Evolutionary conservation across 2,888 invertebrate species (phyloP).

Genomic region (Pandemis cinnamomeana): DNA sequence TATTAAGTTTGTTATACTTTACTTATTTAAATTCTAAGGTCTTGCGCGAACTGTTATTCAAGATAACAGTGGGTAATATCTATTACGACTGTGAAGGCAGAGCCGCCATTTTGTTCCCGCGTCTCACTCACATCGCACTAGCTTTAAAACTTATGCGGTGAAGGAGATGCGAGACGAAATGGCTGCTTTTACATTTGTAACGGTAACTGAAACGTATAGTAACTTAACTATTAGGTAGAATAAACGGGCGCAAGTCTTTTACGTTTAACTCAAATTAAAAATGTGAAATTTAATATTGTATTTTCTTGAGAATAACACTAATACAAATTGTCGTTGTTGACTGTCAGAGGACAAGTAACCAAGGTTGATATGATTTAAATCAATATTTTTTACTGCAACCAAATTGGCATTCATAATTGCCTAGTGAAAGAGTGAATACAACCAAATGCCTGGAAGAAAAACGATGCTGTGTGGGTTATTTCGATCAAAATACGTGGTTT

Average conservation of each 20-base stretch:
- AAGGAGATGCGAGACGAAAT: background rate
- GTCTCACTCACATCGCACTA: background rate
- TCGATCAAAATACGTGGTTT: too few relatives aligned
- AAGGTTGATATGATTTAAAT: too few relatives aligned
- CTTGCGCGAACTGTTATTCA: conserved; percentile 49
- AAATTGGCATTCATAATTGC: too few relatives aligned
- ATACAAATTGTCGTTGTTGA: background rate
- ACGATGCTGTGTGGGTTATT: too few relatives aligned
- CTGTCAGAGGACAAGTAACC: background rate
- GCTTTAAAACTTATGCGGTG: background rate
- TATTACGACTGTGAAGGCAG: background rate
- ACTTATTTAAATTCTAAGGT: conserved; percentile 57
- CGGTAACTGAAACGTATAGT: background rate
- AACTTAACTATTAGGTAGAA: conserved; percentile 1
- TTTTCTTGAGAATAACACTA: background rate
- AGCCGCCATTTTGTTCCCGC: background rate
- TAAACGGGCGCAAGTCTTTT: conserved; percentile 1
- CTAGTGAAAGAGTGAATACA: too few relatives aligned
- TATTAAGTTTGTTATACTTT: conserved; percentile 55
- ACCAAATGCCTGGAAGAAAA: too few relatives aligned
- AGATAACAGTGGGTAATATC: background rate
- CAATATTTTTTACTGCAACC: too few relatives aligned
- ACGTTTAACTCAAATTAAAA: conserved; percentile 5
- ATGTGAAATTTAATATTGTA: background rate
- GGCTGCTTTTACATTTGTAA: background rate